These are phyloP conservation scores for human DNA, from an alignment of 2,113 vertebrate genomes.

Conservation along the genomic window GRCh38 chr1:229087001-229087500, in stretches of 20 bases:
- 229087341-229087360: background rate
- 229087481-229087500: conserved; percentile 27
- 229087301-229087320: background rate
- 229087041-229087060: background rate
- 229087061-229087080: background rate
- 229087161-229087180: background rate
- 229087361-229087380: background rate
- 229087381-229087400: no score
- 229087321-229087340: background rate
- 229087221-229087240: background rate
- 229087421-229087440: background rate
- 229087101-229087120: background rate
- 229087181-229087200: background rate
- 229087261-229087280: background rate
- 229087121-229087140: no score
- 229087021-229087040: background rate
- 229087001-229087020: background rate
- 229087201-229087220: background rate
- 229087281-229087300: background rate
- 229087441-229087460: background rate
- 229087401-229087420: background rate
- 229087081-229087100: background rate
- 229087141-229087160: background rate
- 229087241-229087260: background rate
- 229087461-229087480: background rate